Percentiles rank a stretch among this genome's conserved stretches.
These are phyloP conservation scores for Pseudopodoces humilis DNA, from an alignment of 2,113 vertebrate genomes.

Conservation along the genomic window DNA sequence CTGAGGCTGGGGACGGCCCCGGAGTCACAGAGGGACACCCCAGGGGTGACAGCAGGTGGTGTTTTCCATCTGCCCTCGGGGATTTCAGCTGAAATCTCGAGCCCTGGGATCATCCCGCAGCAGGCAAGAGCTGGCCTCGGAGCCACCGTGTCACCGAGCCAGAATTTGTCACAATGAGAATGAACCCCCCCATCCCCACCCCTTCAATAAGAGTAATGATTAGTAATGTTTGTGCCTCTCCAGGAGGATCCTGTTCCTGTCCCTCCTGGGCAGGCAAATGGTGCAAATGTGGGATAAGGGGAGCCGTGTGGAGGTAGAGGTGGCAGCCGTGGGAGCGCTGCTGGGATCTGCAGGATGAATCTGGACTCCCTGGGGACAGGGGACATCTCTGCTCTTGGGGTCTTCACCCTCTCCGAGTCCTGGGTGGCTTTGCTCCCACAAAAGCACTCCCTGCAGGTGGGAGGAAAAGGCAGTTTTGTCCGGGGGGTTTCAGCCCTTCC, in stretches of 20 bases:
- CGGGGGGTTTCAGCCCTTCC: not conserved
- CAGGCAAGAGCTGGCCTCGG: not conserved
- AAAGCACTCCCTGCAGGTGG: not conserved
- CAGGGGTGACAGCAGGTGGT: not conserved
- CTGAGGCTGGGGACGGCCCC: not conserved
- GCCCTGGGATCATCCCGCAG: not conserved
- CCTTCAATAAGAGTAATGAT: not conserved
- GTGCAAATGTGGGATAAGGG: not conserved
- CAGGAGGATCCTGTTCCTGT: accelerated
- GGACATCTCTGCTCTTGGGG: not conserved
- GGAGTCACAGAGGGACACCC: not conserved
- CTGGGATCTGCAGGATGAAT: accelerated
- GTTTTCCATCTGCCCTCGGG: not conserved
- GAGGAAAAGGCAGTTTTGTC: not conserved
- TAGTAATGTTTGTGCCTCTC: not conserved
- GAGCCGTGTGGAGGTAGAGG: not conserved
- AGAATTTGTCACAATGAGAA: not conserved
- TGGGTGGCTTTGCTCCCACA: accelerated
- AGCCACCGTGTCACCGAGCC: not conserved
- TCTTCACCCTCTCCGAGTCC: accelerated
- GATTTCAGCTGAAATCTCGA: not conserved
- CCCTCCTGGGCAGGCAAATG: not conserved
- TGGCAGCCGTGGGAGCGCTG: not conserved
- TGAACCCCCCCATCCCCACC: accelerated
- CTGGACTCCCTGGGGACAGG: not conserved